Percentiles rank a stretch among this genome's conserved stretches.
Conservation (phyloP, 2,888 invertebrate genomes). For the Caenorhabditis doughertyi region DNA sequence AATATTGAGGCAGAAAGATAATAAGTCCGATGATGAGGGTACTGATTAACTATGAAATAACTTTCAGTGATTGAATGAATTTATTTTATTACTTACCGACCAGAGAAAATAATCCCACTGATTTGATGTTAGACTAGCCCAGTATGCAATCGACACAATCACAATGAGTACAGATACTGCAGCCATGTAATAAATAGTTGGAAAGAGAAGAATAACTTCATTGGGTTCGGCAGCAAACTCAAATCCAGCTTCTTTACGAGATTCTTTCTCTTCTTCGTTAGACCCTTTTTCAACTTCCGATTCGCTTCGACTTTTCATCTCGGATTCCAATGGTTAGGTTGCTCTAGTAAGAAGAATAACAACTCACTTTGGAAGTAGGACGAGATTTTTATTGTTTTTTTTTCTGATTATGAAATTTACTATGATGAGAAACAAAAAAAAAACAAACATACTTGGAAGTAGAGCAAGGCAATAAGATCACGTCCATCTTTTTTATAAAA, state of each 20-base stretch:
- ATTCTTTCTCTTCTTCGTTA: not conserved
- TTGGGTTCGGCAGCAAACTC: constrained; percentile 37
- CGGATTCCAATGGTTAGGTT: not conserved
- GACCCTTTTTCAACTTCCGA: not conserved
- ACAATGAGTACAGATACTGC: constrained; percentile 8
- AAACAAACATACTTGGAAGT: too few relatives aligned
- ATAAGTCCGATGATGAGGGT: constrained; percentile 21
- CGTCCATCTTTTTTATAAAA: too few relatives aligned
- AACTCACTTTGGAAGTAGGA: too few relatives aligned
- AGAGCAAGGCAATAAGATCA: too few relatives aligned
- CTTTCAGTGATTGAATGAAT: not conserved
- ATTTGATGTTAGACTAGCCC: not conserved
- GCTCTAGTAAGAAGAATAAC: too few relatives aligned
- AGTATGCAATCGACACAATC: not conserved
- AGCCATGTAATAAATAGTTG: constrained; percentile 31
- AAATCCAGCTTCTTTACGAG: constrained; percentile 26
- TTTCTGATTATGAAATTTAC: too few relatives aligned
- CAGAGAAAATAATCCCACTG: constrained; percentile 15
- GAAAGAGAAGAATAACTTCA: constrained; percentile 13
- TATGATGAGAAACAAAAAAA: too few relatives aligned
- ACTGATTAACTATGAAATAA: constrained; percentile 1
- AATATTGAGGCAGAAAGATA: constrained; percentile 39
- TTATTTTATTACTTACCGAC: not conserved
- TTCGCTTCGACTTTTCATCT: constrained; percentile 4
- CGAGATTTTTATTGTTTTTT: too few relatives aligned